A percentile compares a stretch with the other conserved stretches of the same genome.
phyloP scores from a whole-genome alignment of 2,797 vertebrate species.

The Florisuga fusca region DNA sequence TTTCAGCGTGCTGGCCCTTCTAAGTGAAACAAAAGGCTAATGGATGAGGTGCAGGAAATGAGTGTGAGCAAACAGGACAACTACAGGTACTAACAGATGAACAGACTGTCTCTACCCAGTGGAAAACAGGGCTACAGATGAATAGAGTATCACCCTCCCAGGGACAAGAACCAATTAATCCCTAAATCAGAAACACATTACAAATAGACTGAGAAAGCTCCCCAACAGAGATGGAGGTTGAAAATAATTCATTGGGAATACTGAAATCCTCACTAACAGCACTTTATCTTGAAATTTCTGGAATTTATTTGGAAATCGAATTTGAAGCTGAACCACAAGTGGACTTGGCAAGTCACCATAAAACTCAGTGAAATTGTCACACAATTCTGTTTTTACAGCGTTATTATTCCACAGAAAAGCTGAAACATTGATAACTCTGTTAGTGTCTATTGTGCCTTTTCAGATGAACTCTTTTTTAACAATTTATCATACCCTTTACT shows the following conservation, averaged over 20 bases:
- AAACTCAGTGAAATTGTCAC: neutral
- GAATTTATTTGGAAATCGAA: neutral
- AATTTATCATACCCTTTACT: neutral
- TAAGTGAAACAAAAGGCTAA: conserved; percentile 35
- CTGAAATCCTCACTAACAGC: neutral
- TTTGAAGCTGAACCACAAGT: neutral
- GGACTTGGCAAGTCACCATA: neutral
- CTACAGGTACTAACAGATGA: conserved; percentile 11
- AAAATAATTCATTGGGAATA: neutral
- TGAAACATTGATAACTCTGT: neutral
- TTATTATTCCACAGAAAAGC: neutral
- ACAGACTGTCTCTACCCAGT: neutral
- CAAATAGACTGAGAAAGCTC: neutral
- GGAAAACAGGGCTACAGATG: neutral
- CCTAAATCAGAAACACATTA: neutral
- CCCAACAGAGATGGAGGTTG: neutral
- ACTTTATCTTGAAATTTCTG: neutral
- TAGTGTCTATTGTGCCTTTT: neutral
- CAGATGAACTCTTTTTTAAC: neutral
- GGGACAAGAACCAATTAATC: neutral
- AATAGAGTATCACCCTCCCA: neutral
- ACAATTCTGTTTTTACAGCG: neutral
- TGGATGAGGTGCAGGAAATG: neutral
- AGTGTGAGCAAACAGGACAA: conserved; percentile 16
- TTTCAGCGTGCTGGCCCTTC: conserved; percentile 49